Base-by-base conservation (phyloP, 2,888 invertebrate species). In the Dyspetes luteomarginatus region DNA sequence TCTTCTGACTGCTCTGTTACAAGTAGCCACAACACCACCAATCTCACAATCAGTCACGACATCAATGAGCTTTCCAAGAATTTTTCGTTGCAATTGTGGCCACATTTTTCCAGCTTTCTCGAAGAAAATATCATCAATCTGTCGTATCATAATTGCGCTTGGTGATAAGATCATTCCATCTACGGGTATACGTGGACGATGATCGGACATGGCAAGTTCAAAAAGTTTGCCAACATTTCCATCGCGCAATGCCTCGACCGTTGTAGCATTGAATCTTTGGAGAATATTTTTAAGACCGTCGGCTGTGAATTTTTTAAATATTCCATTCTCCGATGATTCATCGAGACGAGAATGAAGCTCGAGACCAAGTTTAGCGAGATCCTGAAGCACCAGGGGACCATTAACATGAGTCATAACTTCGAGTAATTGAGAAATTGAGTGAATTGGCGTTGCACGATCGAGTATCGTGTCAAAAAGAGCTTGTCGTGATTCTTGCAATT, bases 1-100 rank as follows among this genome's bases (percentile, higher is more conserved):
- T 85, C 94, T 94, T 86, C 95, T 95, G 85, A 97, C 94, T 1
- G 95, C 92, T 85, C 94, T 95, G 7, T 94, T 94, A 0, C 95
- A 95, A 0, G 93, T 93, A 65, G 95, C 85, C 0, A 90, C 84
- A 0, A 91, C 87, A 0, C 68, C 85, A 30, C 87, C 86, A 0
- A 88, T 81, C 4, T 91, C 89, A 43, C 90, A 91, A 26, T 90
- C 88, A 0, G 91, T 91, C 2, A 90, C 88, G 4, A 91, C 88
- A 50, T 91, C 91, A 4, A 92, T 81, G 3, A 92, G 72, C 30
- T 88, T 89, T 0, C 83, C 80, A 0, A 92, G 77, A 1, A 91
- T 87, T 55, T 87, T 89, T 17, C 83, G 85, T 30, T 90, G 87
- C 0, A 88, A 78, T 5, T 84, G 68, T 0, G 67, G 7, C 0